phyloP scores from a whole-genome alignment of 2,797 vertebrate species.

The Xiphophorus birchmanni region DNA sequence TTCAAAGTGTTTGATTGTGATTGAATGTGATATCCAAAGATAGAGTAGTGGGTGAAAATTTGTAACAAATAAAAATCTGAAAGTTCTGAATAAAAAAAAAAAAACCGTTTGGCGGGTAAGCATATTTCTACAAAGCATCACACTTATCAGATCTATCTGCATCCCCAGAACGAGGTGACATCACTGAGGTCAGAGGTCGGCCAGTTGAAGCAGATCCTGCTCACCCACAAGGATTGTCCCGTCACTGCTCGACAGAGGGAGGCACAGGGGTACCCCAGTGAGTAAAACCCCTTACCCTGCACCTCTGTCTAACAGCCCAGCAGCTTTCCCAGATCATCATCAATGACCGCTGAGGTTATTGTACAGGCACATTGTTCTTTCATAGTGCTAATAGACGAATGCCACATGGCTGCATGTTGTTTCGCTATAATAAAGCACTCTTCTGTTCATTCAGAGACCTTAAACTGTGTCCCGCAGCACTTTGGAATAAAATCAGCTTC shows the following conservation, averaged over 20 bases:
- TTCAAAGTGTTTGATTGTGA: neutral
- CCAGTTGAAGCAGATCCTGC: constrained; percentile 97
- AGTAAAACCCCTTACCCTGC: constrained; percentile 75
- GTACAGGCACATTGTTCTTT: constrained; percentile 31
- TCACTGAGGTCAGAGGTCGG: constrained; percentile 97
- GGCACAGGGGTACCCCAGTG: constrained; percentile 95
- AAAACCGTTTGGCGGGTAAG: neutral
- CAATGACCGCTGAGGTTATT: constrained; percentile 38
- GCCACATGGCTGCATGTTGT: constrained; percentile 15
- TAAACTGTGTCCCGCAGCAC: constrained; percentile 33
- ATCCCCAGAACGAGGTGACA: constrained; percentile 94
- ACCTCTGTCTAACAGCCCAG: neutral
- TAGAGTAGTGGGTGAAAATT: neutral
- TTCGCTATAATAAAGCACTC: constrained; percentile 11
- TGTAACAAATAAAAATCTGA: neutral
- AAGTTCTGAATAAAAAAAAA: neutral
- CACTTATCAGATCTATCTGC: constrained; percentile 34
- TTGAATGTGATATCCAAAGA: neutral
- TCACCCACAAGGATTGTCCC: constrained; percentile 98
- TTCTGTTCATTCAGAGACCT: constrained; percentile 23
- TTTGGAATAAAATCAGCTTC: constrained; percentile 39
- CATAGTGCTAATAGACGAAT: constrained; percentile 25
- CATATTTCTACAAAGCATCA: neutral
- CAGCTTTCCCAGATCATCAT: constrained; percentile 32
- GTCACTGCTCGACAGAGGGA: constrained; percentile 97